These are phyloP conservation scores for Hypotaenidia philippensis DNA, from an alignment of 2,797 vertebrate species.

Conservation along the genomic window DNA sequence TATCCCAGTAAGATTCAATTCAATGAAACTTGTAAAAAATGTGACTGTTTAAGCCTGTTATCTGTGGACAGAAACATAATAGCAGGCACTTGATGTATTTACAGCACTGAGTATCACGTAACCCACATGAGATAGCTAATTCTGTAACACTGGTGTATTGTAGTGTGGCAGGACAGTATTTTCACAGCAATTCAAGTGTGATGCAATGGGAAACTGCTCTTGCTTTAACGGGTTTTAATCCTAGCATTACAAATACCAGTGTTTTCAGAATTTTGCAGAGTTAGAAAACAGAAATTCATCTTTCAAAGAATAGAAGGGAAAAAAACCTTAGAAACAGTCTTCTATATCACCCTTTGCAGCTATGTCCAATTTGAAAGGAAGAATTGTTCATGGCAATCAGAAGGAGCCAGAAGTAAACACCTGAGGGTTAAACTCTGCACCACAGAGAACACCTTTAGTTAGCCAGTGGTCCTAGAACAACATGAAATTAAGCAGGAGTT, in stretches of 20 bases:
- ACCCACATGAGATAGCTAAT: neutral
- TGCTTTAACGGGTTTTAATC: neutral
- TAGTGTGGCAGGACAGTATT: neutral
- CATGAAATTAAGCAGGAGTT: neutral
- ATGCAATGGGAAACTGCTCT: neutral
- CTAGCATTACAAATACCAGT: neutral
- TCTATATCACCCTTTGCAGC: neutral
- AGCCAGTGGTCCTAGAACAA: neutral
- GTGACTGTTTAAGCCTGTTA: slow-evolving; percentile 20
- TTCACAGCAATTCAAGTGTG: neutral
- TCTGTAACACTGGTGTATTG: neutral
- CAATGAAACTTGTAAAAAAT: slow-evolving; percentile 20
- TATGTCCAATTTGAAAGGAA: neutral
- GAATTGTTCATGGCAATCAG: neutral
- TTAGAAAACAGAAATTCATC: neutral
- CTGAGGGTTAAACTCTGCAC: neutral
- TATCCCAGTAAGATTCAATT: neutral
- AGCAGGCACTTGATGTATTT: neutral
- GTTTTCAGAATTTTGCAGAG: neutral
- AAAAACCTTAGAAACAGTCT: neutral
- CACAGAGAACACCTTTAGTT: neutral
- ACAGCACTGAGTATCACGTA: neutral
- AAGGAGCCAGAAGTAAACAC: neutral
- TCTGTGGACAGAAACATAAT: neutral
- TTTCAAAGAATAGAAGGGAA: neutral